Percentiles rank a stretch among this genome's conserved stretches.
Evolutionary conservation across 2,113 vertebrate genomes (phyloP).

Genomic region (Sphaerodactylus townsendi): DNA sequence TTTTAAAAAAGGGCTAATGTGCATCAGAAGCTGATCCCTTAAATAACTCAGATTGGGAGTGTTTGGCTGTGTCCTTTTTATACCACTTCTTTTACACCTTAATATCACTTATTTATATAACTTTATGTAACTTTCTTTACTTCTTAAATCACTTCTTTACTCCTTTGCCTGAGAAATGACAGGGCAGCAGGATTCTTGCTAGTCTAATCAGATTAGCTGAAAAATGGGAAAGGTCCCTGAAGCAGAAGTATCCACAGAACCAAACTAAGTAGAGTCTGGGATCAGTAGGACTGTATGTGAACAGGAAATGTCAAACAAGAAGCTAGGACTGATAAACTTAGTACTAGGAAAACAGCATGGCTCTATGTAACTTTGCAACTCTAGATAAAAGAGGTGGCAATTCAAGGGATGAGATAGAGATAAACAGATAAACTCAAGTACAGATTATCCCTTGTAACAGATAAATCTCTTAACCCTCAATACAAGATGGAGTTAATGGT

Average conservation of each 20-base stretch:
- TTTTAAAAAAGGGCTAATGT: too few species aligned
- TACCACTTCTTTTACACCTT: too few species aligned
- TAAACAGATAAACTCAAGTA: neutral
- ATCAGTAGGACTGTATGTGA: neutral
- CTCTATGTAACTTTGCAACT: slow-evolving; percentile 15
- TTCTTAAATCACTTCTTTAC: neutral
- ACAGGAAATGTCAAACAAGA: slow-evolving; percentile 21
- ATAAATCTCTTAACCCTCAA: neutral
- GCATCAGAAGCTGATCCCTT: neutral
- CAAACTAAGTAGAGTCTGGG: neutral
- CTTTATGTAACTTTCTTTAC: too few species aligned
- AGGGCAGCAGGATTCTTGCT: neutral
- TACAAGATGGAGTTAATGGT: neutral
- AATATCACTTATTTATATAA: too few species aligned
- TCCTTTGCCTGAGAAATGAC: neutral
- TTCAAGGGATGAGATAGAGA: neutral
- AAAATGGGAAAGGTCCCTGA: slow-evolving; percentile 6
- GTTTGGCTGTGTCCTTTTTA: neutral
- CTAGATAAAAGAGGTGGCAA: neutral
- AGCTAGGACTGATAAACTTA: slow-evolving; percentile 2
- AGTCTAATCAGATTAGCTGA: neutral
- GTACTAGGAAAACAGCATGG: neutral
- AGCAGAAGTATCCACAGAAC: neutral
- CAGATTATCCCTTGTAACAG: neutral
- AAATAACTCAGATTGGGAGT: neutral